These are phyloP conservation scores for Aphidius ervi DNA, from an alignment of 1,140 invertebrate species.

Conservation along the genomic window DNA sequence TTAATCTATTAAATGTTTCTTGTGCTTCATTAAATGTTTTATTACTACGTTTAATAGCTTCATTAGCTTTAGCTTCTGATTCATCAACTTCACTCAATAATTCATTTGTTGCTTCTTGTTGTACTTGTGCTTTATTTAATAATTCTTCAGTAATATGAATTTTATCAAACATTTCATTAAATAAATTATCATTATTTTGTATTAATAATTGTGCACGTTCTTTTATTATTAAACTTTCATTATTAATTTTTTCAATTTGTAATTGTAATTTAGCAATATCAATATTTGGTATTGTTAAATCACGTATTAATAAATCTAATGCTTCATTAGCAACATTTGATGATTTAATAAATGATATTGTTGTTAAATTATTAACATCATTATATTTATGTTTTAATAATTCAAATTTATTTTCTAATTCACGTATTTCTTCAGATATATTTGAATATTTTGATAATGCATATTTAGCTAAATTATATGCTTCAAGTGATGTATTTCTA, in stretches of 20 bases:
- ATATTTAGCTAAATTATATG: conserved; percentile 75
- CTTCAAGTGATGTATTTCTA: conserved; percentile 75
- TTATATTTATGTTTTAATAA: conserved; percentile 41
- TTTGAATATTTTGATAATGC: conserved; percentile 77
- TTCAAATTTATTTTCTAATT: conserved; percentile 63
- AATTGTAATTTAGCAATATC: conserved; percentile 67
- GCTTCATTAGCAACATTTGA: conserved; percentile 75
- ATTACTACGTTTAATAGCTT: conserved; percentile 79
- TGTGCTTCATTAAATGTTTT: conserved; percentile 82
- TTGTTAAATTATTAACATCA: conserved; percentile 64
- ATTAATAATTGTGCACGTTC: conserved; percentile 63
- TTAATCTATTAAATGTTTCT: conserved; percentile 76
- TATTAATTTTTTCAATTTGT: conserved; percentile 60
- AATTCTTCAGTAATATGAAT: conserved; percentile 52
- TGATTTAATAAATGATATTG: conserved; percentile 68
- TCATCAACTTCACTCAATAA: conserved; percentile 66
- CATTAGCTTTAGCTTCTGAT: conserved; percentile 69
- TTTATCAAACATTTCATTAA: conserved; percentile 63
- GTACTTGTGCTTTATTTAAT: conserved; percentile 53
- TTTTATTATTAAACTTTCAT: conserved; percentile 62
- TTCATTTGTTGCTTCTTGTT: conserved; percentile 63
- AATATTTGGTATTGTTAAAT: conserved; percentile 68
- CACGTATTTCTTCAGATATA: conserved; percentile 65
- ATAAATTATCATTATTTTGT: conserved; percentile 54
- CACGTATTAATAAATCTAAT: conserved; percentile 70